These are phyloP conservation scores for Plecturocebus donacophilus DNA, from an alignment of 2,113 vertebrate species.

Conservation along the genomic window DNA sequence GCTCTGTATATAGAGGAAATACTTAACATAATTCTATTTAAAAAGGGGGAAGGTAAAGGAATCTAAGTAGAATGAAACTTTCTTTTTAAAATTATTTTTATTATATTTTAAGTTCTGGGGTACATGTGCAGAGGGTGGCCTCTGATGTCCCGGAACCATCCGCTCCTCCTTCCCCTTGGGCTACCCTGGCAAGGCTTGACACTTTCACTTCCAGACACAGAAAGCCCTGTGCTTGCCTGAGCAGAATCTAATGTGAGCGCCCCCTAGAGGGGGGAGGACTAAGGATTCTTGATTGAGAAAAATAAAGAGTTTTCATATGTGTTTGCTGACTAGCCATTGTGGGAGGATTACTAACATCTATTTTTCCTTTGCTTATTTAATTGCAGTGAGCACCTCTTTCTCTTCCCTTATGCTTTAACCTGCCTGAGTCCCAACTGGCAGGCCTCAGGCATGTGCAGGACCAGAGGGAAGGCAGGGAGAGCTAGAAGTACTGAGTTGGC, in stretches of 20 bases:
- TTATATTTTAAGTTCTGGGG: too few species aligned
- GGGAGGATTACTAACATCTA: accelerated
- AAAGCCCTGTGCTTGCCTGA: not conserved
- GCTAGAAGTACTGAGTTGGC: not conserved
- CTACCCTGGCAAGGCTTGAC: not conserved
- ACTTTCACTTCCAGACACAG: not conserved
- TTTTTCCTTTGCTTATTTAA: not conserved
- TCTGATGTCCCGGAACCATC: not conserved
- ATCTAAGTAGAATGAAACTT: not conserved
- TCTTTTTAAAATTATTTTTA: too few species aligned
- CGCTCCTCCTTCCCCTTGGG: not conserved
- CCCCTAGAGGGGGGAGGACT: not conserved
- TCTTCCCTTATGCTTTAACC: too few species aligned
- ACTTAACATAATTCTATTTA: slow-evolving; percentile 78
- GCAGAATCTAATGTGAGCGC: not conserved
- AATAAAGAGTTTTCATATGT: accelerated
- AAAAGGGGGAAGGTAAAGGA: not conserved
- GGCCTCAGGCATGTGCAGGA: not conserved
- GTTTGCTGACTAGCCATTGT: not conserved
- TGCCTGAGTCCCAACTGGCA: too few species aligned
- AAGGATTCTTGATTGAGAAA: not conserved
- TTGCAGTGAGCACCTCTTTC: not conserved
- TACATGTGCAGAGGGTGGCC: not conserved
- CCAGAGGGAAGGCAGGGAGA: not conserved
- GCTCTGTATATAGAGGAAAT: not conserved